phyloP scores from a whole-genome alignment of 2,797 vertebrate species.

The Schizopygopsis malacanthus region DNA sequence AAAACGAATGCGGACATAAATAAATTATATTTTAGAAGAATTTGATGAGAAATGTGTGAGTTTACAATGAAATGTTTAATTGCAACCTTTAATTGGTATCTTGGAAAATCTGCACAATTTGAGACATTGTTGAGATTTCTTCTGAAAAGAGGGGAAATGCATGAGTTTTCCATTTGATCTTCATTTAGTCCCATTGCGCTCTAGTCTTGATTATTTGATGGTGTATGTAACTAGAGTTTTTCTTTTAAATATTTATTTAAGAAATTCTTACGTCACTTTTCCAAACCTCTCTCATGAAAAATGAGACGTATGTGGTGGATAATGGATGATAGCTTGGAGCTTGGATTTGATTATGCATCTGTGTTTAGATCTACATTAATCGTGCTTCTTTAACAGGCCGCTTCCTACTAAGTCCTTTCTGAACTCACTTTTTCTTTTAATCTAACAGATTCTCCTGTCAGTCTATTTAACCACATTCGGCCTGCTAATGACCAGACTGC shows the following conservation, averaged over 20 bases:
- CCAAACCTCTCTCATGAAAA: constrained; percentile 30
- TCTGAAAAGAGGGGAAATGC: too few relatives aligned
- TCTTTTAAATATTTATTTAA: not conserved
- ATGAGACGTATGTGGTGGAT: constrained; percentile 34
- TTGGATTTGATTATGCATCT: not conserved
- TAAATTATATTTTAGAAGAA: not conserved
- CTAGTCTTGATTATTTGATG: too few relatives aligned
- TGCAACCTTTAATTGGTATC: not conserved
- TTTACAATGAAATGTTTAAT: not conserved
- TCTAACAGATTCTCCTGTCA: constrained; percentile 21
- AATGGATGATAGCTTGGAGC: constrained; percentile 5
- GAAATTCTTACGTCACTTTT: not conserved
- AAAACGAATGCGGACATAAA: not conserved
- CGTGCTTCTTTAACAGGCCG: not conserved
- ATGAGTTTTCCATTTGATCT: not conserved
- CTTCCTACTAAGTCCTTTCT: constrained; percentile 18
- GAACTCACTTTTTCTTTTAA: constrained; percentile 39
- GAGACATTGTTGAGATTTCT: not conserved
- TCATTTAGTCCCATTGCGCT: not conserved
- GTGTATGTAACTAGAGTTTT: not conserved
- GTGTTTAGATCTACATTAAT: constrained; percentile 19
- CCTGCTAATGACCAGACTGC: constrained; percentile 10
- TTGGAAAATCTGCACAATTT: not conserved
- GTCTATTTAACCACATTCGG: not conserved
- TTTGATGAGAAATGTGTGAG: not conserved